Base-by-base conservation (phyloP, 2,113 vertebrate species). In the Lonchura striata region DNA sequence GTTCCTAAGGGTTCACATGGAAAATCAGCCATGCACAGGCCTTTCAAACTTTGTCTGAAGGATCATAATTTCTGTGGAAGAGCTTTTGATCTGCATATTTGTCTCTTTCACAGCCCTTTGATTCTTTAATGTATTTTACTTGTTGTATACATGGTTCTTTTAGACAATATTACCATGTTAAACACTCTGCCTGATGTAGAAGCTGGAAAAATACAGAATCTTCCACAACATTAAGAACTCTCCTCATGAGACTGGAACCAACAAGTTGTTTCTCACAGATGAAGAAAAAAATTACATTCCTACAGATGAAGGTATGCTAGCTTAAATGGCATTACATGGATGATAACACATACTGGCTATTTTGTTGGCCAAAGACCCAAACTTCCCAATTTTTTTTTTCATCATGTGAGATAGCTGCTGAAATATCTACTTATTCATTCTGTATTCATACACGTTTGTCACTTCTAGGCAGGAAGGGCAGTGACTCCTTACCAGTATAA, bases 361-460 rank as follows among this genome's bases (percentile, higher is more conserved):
- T 97, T 97, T 95, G 79, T 69, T 85, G 61, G 81, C 66, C 56
- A 93, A 93, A 75, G 35, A 74, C 88, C 71, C 41, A 77, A 92
- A 88, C 50, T 42, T 93, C 79, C 79, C 94, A 94, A 95, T 97
- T 95, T 64, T 8, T 33, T 14, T 35, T 69, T 91, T 35, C 37
- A 71, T 86, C 68, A 59, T 54, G 74, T 71, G 86, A 95, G 68
- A 60, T 47, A 96, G 63, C 50, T 82, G 53, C 64, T 90, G 85
- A 94, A 97, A 93, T 95, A 92, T 80, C 47, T 64, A 87, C 33
- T 96, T 95, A 96, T 97, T 97, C 91, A 89, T 93, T 65, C 31
- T 93, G 82, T 92, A 54, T 81, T 80, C 78, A 81, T 70, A 84
- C 79, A 76, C 64, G 52, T 20, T 91, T 57, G 64, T 87, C 63